Percentiles rank a stretch among this genome's conserved stretches.
Evolutionary conservation across 2,113 vertebrate species (phyloP).

Genomic region (Parus major): DNA sequence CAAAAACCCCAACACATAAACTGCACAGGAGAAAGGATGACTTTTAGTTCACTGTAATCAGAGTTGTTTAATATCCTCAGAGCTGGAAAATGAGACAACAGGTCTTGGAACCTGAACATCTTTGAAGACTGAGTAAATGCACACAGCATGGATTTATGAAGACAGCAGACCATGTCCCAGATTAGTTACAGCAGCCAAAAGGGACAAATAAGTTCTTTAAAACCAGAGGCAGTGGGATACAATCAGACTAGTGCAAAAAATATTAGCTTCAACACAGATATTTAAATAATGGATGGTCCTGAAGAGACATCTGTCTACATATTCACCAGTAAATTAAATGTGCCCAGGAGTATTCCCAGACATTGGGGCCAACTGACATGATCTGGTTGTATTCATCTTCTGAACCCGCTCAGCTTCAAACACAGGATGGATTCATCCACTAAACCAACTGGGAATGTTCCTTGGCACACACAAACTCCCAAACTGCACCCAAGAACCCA

Average conservation of each 20-base stretch:
- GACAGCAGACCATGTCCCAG: neutral
- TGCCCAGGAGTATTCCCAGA: neutral
- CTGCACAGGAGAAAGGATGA: neutral
- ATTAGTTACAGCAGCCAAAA: neutral
- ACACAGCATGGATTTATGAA: neutral
- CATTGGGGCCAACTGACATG: neutral
- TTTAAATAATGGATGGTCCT: neutral
- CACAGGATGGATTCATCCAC: neutral
- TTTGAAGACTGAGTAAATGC: neutral
- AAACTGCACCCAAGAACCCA: neutral
- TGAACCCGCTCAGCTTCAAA: neutral
- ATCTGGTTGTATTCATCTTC: neutral
- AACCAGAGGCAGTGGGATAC: conserved; percentile 9
- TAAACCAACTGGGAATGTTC: neutral
- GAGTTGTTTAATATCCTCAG: neutral
- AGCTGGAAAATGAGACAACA: neutral
- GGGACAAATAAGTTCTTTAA: neutral
- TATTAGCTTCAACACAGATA: neutral
- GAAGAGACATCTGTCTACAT: conserved; percentile 21
- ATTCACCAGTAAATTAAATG: conserved; percentile 29
- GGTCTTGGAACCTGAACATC: neutral
- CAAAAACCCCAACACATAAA: neutral
- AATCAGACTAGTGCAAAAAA: neutral
- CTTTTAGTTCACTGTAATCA: neutral
- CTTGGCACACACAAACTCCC: neutral